These are phyloP conservation scores for Dascillus cervinus DNA, from an alignment of 2,888 invertebrate species.

Conservation along the genomic window DNA sequence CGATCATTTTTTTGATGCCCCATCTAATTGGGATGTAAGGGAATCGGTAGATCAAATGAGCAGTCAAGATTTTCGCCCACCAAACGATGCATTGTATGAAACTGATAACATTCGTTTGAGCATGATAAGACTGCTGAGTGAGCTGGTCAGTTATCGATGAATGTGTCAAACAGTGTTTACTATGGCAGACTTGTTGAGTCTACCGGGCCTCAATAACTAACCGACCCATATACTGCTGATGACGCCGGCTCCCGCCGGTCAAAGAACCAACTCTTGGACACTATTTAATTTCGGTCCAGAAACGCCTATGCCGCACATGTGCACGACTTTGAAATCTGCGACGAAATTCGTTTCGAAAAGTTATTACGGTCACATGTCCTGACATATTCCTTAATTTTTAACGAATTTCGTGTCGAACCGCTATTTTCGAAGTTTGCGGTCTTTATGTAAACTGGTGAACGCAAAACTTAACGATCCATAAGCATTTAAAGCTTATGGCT, in stretches of 20 bases:
- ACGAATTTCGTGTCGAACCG: no score
- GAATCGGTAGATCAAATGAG: no score
- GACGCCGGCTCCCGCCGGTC: conserved; percentile 8
- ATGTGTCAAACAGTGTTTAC: conserved; percentile 15
- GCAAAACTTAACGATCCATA: no score
- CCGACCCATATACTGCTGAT: conserved; percentile 2
- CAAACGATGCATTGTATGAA: not conserved
- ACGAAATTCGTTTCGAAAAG: no score
- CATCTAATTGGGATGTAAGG: no score
- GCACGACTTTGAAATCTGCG: not conserved
- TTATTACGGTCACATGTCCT: no score
- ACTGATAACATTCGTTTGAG: not conserved
- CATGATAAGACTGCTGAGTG: conserved; percentile 11
- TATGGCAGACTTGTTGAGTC: conserved; percentile 18
- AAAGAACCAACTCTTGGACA: conserved; percentile 1
- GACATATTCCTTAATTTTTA: no score
- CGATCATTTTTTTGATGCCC: no score
- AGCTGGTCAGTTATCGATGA: conserved; percentile 18
- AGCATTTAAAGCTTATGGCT: no score
- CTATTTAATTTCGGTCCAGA: not conserved
- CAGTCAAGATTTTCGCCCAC: no score
- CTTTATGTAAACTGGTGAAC: no score
- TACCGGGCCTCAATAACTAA: conserved; percentile 9
- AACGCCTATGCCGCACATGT: conserved; percentile 10
- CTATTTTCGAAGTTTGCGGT: no score